Percentiles rank a stretch among this genome's conserved stretches.
Conservation (phyloP, 2,797 vertebrate species). For the Pitangus sulphuratus region DNA sequence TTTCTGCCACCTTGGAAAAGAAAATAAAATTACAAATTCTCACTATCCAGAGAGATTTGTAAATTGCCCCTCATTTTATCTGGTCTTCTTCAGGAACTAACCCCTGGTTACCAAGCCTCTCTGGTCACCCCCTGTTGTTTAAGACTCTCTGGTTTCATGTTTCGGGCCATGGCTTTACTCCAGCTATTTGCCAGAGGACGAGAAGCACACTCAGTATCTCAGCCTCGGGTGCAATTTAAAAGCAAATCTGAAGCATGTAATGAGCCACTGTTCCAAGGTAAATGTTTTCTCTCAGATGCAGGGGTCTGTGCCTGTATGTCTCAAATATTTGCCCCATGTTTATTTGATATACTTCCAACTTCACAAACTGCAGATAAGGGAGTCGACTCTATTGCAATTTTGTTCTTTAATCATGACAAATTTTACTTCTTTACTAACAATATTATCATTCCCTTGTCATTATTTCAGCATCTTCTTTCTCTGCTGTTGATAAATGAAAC, state of each 20-base stretch:
- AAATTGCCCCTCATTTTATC: rapidly evolving
- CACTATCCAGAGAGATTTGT: not conserved
- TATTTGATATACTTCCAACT: not conserved
- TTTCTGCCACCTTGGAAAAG: not conserved
- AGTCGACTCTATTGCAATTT: not conserved
- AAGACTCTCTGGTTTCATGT: rapidly evolving
- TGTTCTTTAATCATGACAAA: slow-evolving; percentile 13
- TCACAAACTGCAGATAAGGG: not conserved
- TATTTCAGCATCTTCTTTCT: not conserved
- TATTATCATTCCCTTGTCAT: not conserved
- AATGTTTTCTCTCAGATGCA: not conserved
- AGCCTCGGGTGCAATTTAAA: not conserved
- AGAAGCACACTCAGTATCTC: not conserved
- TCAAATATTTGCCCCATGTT: not conserved
- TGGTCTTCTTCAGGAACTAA: rapidly evolving
- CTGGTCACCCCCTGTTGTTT: rapidly evolving
- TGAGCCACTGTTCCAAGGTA: rapidly evolving
- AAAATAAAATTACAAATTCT: not conserved
- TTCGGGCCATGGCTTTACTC: rapidly evolving
- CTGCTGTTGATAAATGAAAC: not conserved
- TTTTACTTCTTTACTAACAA: not conserved
- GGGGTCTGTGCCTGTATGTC: rapidly evolving
- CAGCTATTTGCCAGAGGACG: not conserved
- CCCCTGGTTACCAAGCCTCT: not conserved
- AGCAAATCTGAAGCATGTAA: not conserved